Conservation (phyloP, 2,888 invertebrate genomes). For the Spodoptera picta region DNA sequence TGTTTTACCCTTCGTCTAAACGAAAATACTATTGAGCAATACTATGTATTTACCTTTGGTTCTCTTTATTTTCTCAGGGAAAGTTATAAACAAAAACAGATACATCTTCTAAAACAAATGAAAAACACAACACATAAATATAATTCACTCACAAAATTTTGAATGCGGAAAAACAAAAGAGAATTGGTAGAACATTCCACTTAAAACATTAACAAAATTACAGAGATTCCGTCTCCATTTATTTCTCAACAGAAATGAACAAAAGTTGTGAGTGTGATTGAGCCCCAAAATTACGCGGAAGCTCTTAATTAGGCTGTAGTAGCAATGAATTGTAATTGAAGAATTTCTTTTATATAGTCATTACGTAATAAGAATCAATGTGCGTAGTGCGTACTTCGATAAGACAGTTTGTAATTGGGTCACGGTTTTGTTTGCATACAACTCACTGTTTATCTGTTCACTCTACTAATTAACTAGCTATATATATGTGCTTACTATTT, state of each 20-base stretch:
- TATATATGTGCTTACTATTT: not conserved
- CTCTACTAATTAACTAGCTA: not conserved
- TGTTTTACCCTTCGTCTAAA: conserved; percentile 18
- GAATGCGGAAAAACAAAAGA: conserved; percentile 10
- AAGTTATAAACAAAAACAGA: too few relatives aligned
- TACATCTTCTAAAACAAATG: too few relatives aligned
- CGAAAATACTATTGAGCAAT: not conserved
- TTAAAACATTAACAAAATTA: conserved; percentile 14
- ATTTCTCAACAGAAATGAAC: conserved; percentile 22
- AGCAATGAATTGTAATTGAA: conserved; percentile 26
- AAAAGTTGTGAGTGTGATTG: conserved; percentile 41
- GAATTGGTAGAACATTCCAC: conserved; percentile 18
- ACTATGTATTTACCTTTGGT: not conserved
- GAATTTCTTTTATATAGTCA: conserved; percentile 24
- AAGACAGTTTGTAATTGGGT: conserved; percentile 28
- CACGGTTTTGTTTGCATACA: conserved; percentile 22
- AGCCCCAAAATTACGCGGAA: conserved; percentile 27
- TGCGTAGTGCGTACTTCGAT: conserved; percentile 6
- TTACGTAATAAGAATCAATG: conserved; percentile 12
- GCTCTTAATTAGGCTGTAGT: conserved; percentile 33
- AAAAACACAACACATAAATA: too few relatives aligned
- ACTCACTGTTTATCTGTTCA: conserved; percentile 10
- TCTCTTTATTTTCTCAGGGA: not conserved
- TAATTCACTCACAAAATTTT: not conserved
- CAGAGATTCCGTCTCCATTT: conserved; percentile 8